Percentiles rank a stretch among this genome's conserved stretches.
Evolutionary conservation across 2,888 invertebrate genomes (phyloP).

Genomic region (Tineola bisselliella): DNA sequence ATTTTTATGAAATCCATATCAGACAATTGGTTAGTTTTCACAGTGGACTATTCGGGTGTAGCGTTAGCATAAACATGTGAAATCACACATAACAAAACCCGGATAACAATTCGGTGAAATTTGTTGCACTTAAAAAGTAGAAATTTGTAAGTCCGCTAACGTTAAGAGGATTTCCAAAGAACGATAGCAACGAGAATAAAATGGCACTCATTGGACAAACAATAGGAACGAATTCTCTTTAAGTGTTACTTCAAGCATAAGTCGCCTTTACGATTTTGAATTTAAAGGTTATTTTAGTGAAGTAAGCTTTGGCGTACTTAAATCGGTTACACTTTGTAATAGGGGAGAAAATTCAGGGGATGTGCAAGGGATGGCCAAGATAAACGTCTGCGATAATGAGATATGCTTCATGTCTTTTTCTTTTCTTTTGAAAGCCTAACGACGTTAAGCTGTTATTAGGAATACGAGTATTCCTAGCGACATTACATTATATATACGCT

Average conservation of each 20-base stretch:
- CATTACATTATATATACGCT: too few relatives aligned
- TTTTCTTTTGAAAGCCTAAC: conserved; percentile 7
- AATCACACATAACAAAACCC: too few relatives aligned
- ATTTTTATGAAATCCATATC: not conserved
- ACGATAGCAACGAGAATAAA: conserved; percentile 16
- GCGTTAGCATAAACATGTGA: not conserved
- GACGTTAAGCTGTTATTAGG: conserved; percentile 6
- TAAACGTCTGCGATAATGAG: conserved; percentile 12
- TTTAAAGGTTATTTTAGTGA: not conserved
- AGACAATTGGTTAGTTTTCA: not conserved
- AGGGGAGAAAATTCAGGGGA: conserved; percentile 8
- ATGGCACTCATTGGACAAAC: conserved; percentile 24
- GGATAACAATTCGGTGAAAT: not conserved
- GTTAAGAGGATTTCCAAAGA: conserved; percentile 12
- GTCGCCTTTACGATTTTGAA: not conserved
- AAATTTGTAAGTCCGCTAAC: not conserved
- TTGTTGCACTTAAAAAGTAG: not conserved
- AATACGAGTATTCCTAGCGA: not conserved
- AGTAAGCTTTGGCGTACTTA: not conserved
- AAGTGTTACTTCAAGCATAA: not conserved
- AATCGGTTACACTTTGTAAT: conserved; percentile 12
- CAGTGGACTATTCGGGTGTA: not conserved
- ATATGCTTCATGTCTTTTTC: not conserved
- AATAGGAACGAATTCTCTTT: conserved; percentile 19
- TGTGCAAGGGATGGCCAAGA: conserved; percentile 11